These are phyloP conservation scores for Charaxes varanes DNA, from an alignment of 1,140 invertebrate genomes.

Conservation along the genomic window DNA sequence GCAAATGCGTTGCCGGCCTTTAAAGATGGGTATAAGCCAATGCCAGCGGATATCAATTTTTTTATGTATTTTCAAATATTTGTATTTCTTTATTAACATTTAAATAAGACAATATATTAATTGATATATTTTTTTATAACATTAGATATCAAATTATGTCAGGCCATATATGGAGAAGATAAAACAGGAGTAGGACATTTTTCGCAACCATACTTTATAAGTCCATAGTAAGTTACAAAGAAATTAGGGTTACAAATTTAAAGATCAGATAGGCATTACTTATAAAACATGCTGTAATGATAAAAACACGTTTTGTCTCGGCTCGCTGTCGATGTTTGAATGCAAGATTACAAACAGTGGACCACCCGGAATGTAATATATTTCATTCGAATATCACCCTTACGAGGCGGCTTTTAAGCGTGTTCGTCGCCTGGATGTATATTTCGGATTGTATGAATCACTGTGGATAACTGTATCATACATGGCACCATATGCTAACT, in stretches of 20 bases:
- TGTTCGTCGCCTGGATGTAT: conserved; percentile 1
- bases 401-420: neutral
- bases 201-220: too few relatives aligned
- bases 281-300: conserved; percentile 18
- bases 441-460: conserved; percentile 5
- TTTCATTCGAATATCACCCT: neutral
- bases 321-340: conserved; percentile 13
- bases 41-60: too few relatives aligned
- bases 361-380: neutral
- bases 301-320: conserved; percentile 23
- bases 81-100: too few relatives aligned
- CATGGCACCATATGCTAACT: conserved; percentile 36
- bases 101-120: too few relatives aligned
- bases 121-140: too few relatives aligned
- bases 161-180: too few relatives aligned
- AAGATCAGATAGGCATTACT: conserved; percentile 16
- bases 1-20: too few relatives aligned
- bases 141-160: too few relatives aligned
- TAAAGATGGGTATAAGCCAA: too few relatives aligned
- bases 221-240: too few relatives aligned
- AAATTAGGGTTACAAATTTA: conserved; percentile 6
- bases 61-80: too few relatives aligned
- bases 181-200: too few relatives aligned
- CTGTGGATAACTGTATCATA: conserved; percentile 23
- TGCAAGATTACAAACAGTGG: conserved; percentile 16